phyloP scores from a whole-genome alignment of 2,888 invertebrate genomes.

The Perizoma flavofasciatum region DNA sequence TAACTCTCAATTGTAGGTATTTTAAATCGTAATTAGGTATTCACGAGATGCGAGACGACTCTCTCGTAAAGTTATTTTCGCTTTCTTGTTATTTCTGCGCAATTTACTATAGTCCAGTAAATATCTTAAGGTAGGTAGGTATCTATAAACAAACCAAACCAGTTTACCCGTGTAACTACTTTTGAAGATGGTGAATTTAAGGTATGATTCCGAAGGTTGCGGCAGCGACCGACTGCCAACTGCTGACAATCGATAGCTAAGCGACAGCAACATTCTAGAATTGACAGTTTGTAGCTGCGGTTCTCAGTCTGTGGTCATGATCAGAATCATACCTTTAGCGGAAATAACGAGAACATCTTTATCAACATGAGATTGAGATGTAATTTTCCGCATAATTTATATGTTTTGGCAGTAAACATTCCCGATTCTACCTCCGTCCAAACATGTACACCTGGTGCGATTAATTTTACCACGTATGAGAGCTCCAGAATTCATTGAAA shows the following conservation, averaged over 20 bases:
- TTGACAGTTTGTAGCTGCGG: too few relatives aligned
- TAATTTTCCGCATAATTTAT: slow-evolving; percentile 14
- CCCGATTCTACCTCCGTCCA: slow-evolving; percentile 10
- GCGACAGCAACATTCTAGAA: too few relatives aligned
- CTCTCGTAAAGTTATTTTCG: slow-evolving; percentile 44
- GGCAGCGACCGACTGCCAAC: too few relatives aligned
- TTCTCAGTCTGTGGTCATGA: too few relatives aligned
- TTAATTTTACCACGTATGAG: slow-evolving; percentile 43
- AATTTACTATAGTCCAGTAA: slow-evolving; percentile 33
- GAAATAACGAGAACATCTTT: too few relatives aligned
- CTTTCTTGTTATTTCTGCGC: slow-evolving; percentile 40
- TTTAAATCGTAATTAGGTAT: slow-evolving; percentile 25
- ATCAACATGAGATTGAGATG: too few relatives aligned
- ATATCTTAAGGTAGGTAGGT: slow-evolving; percentile 4
- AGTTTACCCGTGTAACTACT: neutral
- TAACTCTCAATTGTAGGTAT: slow-evolving; percentile 18
- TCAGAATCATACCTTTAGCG: too few relatives aligned
- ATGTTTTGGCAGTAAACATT: slow-evolving; percentile 22
- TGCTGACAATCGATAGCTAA: too few relatives aligned
- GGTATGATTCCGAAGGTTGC: too few relatives aligned
- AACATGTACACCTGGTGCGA: slow-evolving; percentile 34
- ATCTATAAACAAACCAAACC: neutral
- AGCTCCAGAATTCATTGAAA: slow-evolving; percentile 15
- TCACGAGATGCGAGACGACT: slow-evolving; percentile 26
- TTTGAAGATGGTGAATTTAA: slow-evolving; percentile 3